A percentile compares a stretch with the other conserved stretches of the same genome.
phyloP scores from a whole-genome alignment of 2,888 invertebrate genomes.

The Agriopis marginaria region DNA sequence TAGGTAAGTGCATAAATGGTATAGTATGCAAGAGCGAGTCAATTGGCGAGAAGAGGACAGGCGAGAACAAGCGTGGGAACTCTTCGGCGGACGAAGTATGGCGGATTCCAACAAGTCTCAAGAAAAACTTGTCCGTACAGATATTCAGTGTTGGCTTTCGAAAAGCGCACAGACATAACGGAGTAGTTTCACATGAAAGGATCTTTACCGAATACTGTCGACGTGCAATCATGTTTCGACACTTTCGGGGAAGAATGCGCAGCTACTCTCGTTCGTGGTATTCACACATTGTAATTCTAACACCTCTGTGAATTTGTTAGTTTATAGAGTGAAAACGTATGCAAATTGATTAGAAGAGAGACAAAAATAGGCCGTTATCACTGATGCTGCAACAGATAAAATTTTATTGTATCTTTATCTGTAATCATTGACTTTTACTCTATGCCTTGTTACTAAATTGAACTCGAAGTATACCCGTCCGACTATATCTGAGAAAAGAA shows the following conservation, averaged over 20 bases:
- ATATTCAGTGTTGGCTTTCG: constrained; percentile 58
- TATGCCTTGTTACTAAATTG: too few species aligned
- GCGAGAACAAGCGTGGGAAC: constrained; percentile 70
- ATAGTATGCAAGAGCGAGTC: constrained; percentile 24
- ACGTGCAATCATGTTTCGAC: background rate
- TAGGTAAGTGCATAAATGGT: constrained; percentile 5
- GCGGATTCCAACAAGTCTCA: constrained; percentile 61
- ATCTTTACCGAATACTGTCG: constrained; percentile 13
- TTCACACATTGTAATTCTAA: background rate
- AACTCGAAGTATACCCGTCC: too few species aligned
- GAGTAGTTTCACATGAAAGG: constrained; percentile 40
- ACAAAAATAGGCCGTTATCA: too few species aligned
- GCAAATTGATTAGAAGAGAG: too few species aligned
- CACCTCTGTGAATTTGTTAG: too few species aligned
- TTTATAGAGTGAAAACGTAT: too few species aligned
- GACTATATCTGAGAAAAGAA: too few species aligned
- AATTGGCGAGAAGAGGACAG: constrained; percentile 51
- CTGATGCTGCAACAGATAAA: too few species aligned
- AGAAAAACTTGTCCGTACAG: constrained; percentile 60
- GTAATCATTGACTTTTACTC: too few species aligned
- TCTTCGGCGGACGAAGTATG: constrained; percentile 54
- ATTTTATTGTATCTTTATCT: too few species aligned
- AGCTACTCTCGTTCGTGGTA: background rate
- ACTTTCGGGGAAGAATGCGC: background rate
- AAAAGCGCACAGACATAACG: constrained; percentile 60